A percentile compares a stretch with the other conserved stretches of the same genome.
Conservation (phyloP, 2,113 vertebrate species). For the Ceratotherium simum region DNA sequence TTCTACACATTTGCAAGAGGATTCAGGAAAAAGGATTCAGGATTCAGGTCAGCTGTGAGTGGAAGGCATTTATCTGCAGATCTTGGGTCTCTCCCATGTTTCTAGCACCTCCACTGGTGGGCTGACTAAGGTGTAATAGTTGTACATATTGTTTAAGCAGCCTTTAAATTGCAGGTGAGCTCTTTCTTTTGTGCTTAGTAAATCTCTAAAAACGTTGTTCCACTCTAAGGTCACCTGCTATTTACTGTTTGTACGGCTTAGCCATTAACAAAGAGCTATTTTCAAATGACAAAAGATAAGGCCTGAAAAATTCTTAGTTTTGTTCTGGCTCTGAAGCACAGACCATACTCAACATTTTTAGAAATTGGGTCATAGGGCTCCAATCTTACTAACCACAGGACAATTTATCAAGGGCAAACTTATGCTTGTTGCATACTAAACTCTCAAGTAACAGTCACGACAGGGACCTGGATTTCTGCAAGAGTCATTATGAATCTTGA, state of each 20-base stretch:
- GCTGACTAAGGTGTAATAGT: not conserved
- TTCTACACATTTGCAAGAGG: not conserved
- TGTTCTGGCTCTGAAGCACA: not conserved
- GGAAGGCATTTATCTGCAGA: not conserved
- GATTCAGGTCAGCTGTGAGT: not conserved
- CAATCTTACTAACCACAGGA: not conserved
- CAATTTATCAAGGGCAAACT: not conserved
- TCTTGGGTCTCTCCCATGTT: not conserved
- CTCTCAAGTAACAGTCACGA: not conserved
- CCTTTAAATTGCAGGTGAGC: not conserved
- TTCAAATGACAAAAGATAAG: conserved; percentile 25
- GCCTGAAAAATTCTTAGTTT: not conserved
- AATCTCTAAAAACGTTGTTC: not conserved
- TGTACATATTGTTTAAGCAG: not conserved
- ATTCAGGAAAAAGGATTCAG: not conserved
- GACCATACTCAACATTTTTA: not conserved
- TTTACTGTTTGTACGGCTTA: not conserved
- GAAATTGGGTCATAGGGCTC: not conserved
- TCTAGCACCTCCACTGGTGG: not conserved
- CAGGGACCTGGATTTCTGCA: not conserved
- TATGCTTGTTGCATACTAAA: not conserved
- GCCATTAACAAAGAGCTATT: not conserved
- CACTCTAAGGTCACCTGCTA: not conserved
- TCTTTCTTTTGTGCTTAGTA: not conserved
- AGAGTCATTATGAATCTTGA: not conserved